phyloP scores from a whole-genome alignment of 2,888 invertebrate species.

The Crematogaster levior region DNA sequence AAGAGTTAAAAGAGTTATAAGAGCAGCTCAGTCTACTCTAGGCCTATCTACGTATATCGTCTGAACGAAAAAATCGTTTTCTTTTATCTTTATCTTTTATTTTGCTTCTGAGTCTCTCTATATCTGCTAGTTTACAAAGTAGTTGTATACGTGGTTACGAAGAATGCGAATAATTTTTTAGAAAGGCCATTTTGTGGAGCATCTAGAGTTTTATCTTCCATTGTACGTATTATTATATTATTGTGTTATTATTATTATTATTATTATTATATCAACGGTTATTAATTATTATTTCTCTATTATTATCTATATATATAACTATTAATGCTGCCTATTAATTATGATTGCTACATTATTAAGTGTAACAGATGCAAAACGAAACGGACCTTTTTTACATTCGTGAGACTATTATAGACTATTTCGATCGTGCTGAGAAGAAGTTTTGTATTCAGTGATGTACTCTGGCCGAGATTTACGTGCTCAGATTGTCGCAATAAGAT shows the following conservation, averaged over 20 bases:
- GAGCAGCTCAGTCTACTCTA: slow-evolving; percentile 79
- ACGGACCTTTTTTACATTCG: slow-evolving; percentile 62
- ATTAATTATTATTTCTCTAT: slow-evolving; percentile 59
- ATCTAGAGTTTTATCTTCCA: slow-evolving; percentile 57
- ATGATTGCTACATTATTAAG: slow-evolving; percentile 68
- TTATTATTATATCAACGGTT: slow-evolving; percentile 44
- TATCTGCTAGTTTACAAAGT: no score
- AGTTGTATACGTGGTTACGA: slow-evolving; percentile 37
- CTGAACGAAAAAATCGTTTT: slow-evolving; percentile 19
- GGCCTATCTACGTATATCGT: slow-evolving; percentile 51
- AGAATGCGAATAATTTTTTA: slow-evolving; percentile 54
- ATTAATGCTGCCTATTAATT: slow-evolving; percentile 67
- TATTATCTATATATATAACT: slow-evolving; percentile 59
- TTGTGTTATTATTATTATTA: slow-evolving; percentile 56
- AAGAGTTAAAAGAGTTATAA: slow-evolving; percentile 68
- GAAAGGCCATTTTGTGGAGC: slow-evolving; percentile 50
- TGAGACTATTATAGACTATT: slow-evolving; percentile 42
- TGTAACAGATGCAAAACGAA: slow-evolving; percentile 48
- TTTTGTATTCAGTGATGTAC: slow-evolving; percentile 55
- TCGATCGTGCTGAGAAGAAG: slow-evolving; percentile 22
- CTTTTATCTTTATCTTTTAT: slow-evolving; percentile 31
- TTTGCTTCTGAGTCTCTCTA: slow-evolving; percentile 32
- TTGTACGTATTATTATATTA: slow-evolving; percentile 51
- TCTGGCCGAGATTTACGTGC: slow-evolving; percentile 48
- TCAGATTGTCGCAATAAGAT: slow-evolving; percentile 34